Evolutionary conservation across 2,797 vertebrate genomes (phyloP).

Genomic region (Bradypodion ventrale): DNA sequence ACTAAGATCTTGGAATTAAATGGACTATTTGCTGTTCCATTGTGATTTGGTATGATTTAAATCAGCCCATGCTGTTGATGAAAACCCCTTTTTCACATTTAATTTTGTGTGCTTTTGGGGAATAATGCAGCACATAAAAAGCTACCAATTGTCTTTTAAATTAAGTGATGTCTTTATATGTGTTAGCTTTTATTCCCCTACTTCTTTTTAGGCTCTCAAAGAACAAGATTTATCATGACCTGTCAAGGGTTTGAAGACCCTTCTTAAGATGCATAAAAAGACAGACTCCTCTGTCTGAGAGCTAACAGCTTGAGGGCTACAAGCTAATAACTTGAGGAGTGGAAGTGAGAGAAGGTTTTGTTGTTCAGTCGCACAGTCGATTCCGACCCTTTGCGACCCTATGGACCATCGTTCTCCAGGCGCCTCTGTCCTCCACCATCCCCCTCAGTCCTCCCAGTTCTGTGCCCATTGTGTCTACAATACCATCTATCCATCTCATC

Average conservation of each 20-base stretch:
- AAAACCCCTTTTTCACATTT: conserved; percentile 20
- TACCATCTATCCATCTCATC: too few relatives aligned
- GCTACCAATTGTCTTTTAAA: conserved; percentile 9
- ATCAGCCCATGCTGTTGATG: conserved; percentile 48
- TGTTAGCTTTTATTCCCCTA: conserved; percentile 25
- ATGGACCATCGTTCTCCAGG: too few relatives aligned
- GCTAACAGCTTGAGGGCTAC: conserved; percentile 16
- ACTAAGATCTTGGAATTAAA: conserved; percentile 50
- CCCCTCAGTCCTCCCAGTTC: too few relatives aligned
- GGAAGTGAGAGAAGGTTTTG: too few relatives aligned
- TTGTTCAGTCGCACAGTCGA: too few relatives aligned
- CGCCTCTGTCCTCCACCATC: too few relatives aligned
- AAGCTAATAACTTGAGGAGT: too few relatives aligned
- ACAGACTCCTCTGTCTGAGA: background rate
- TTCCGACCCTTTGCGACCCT: too few relatives aligned
- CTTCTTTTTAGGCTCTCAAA: conserved; percentile 9
- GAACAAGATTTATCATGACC: background rate
- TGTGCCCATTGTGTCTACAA: too few relatives aligned
- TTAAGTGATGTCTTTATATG: conserved; percentile 37
- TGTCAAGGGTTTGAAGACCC: conserved; percentile 12
- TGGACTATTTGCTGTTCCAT: conserved; percentile 40
- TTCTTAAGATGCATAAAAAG: conserved; percentile 30
- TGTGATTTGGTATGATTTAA: conserved; percentile 59
- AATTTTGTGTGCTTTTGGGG: conserved; percentile 5
- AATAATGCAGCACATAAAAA: conserved; percentile 40